Conservation (phyloP, 2,113 vertebrate genomes). For the Daboia siamensis region DNA sequence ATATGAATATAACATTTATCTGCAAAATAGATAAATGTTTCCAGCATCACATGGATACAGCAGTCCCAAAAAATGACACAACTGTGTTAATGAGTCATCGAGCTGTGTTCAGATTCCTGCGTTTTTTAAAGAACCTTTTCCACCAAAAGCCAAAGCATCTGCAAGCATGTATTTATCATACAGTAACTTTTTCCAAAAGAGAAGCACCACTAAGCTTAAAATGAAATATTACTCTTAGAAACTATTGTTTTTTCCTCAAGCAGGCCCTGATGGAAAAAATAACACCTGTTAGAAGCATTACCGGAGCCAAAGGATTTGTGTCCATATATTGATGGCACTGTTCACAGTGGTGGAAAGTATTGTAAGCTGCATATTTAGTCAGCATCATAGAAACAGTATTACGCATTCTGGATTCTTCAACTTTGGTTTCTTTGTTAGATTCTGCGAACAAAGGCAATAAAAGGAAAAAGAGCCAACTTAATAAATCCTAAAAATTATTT, state of each 20-base stretch:
- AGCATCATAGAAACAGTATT: constrained; percentile 89
- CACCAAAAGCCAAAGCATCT: neutral
- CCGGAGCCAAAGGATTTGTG: constrained; percentile 78
- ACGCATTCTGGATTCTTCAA: constrained; percentile 73
- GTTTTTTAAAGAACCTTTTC: neutral
- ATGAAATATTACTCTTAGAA: neutral
- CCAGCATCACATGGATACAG: neutral
- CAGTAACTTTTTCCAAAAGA: neutral
- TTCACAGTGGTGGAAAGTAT: constrained; percentile 97
- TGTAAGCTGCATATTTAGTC: constrained; percentile 91
- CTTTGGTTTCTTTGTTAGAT: constrained; percentile 67
- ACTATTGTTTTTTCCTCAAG: neutral
- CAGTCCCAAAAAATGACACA: neutral
- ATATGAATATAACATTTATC: neutral
- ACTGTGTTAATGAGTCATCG: neutral
- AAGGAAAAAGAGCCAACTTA: neutral
- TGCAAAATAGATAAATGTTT: neutral
- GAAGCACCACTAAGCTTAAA: too few species aligned
- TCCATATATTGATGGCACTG: constrained; percentile 96
- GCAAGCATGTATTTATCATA: neutral
- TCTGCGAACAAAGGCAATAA: constrained; percentile 63
- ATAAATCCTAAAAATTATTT: neutral
- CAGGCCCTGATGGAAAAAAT: neutral
- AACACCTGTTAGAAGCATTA: constrained; percentile 38
- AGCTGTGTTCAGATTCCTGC: neutral